A percentile compares a stretch with the other conserved stretches of the same genome.
Evolutionary conservation across 1,140 invertebrate genomes (phyloP).

Genomic region (Aphaenogaster floridana): DNA sequence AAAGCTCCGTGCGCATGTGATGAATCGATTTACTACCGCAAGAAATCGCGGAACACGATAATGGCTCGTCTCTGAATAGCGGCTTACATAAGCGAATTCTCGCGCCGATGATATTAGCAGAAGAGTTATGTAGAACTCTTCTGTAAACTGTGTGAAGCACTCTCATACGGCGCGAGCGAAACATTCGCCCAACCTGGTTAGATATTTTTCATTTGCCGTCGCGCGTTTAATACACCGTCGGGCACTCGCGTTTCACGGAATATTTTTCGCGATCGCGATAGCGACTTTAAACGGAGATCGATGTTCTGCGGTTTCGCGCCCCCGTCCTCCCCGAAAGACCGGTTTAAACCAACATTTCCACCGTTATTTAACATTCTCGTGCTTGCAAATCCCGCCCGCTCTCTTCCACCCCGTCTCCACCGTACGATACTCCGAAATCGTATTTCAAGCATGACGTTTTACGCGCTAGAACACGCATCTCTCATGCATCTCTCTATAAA

Average conservation of each 20-base stretch:
- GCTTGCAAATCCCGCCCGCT: neutral
- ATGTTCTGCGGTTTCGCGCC: slow-evolving; percentile 37
- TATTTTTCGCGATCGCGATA: slow-evolving; percentile 52
- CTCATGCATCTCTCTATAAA: neutral
- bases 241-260: slow-evolving; percentile 43
- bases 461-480: neutral
- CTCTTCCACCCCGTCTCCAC: neutral
- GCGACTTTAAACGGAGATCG: slow-evolving; percentile 40
- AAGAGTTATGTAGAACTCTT: slow-evolving; percentile 14
- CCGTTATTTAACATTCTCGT: slow-evolving; percentile 31
- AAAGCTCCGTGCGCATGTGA: slow-evolving; percentile 34
- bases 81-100: slow-evolving; percentile 33
- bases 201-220: slow-evolving; percentile 56
- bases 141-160: slow-evolving; percentile 39
- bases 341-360: slow-evolving; percentile 10
- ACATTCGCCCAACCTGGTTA: slow-evolving; percentile 47
- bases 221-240: slow-evolving; percentile 42
- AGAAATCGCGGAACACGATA: slow-evolving; percentile 52
- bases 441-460: neutral
- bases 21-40: slow-evolving; percentile 59
- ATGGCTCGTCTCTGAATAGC: slow-evolving; percentile 39
- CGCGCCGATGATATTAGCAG: slow-evolving; percentile 38
- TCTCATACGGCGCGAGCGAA: neutral
- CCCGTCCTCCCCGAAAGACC: neutral
- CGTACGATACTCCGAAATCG: neutral